Evolutionary conservation across 2,888 invertebrate species (phyloP), one percentile per base, ranked within the genome.

Genomic region (Cephus spinipes): DNA sequence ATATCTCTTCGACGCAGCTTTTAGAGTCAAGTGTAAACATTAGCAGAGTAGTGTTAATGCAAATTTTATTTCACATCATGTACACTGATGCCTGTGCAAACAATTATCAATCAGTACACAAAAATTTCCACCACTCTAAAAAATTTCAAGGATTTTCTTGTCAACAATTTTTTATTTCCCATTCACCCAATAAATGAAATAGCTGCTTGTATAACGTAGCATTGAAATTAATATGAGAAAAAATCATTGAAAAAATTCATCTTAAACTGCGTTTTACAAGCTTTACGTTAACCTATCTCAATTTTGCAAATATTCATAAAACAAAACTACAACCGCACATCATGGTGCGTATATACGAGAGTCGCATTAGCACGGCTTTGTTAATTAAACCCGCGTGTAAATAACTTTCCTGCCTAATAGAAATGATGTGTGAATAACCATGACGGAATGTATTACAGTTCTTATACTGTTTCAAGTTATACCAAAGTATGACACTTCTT

Each of bases 331-430:
- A 69, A 31, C 30, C 11, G 31, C 55, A 23, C 55, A 23, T 2
- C 6, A 23, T 55, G 23, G 55, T 55, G 23, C 55, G 55, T 55
- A 23, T 23, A 23, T 32, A 31, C 71, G 30, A 33, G 23, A 12
- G 30, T 35, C 32, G 36, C 35, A n/a, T 74, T 74, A 74, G 35
- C 74, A 33, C n/a, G 1, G 12, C 34, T 55, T 12, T 1, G 75
- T 30, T 75, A 75, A 75, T 75, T 75, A 32, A 68, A 11, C 68
- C 32, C 68, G 12, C 30, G 40, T 31, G 33, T 68, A 75, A 75
- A 75, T 36, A 75, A 75, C 75, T 75, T 75, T 69, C 68, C 75
- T 33, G 31, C 11, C 68, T 31, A 75, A 31, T 33, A n/a, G 32
- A 71, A 31, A 33, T 32, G 71, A 32, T 73, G n/a, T 31, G 68